Base-by-base conservation (phyloP, 2,797 vertebrate genomes). In the Alfaro cultratus region DNA sequence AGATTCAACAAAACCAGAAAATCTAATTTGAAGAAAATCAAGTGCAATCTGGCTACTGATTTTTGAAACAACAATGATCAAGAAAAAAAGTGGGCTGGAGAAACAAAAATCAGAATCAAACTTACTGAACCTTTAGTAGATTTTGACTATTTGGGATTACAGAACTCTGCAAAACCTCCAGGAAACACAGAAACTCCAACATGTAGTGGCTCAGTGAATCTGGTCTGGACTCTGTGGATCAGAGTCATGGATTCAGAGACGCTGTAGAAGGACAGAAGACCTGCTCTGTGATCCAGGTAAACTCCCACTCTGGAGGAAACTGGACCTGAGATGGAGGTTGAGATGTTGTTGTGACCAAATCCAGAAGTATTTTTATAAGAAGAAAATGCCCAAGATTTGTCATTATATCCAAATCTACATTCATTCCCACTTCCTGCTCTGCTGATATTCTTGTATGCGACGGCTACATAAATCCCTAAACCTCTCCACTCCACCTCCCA, bases 301-400 rank as follows among this genome's bases (percentile, higher is more conserved):
- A 51, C 51, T 53, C 51, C 51, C 1, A 53, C n/a, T 31, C 29
- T 75, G 49, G 34, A 75, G 73, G 51, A 23, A 41, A 6, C 13
- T 23, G 55, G 55, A 76, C 39, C 55, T 62, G 74, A 62, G 74
- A 76, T 46, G 41, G 55, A 34, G 43, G 74, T 62, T 31, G 16
- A 26, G 21, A 36, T 39, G 1, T 15, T 67, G 75, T 76, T 67
- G 31, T 67, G 23, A 16, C 10, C 36, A 77, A 77, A 68, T 10
- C 0, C 0, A 36, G 7, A 77, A 77, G 0, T 23, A 1, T 68
- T n/a, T 49, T 4, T 26, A 11, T 1, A 36, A 51, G 62, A 77
- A 29, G 7, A 0, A 21, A 77, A 41, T 21, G 62, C 11, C 75
- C 75, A 77, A 16, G 75, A 77, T 51, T 77, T 77, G 15, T 76